Percentiles rank a stretch among this genome's conserved stretches.
phyloP scores from a whole-genome alignment of 2,888 invertebrate species.

The Ophion slaviceki region DNA sequence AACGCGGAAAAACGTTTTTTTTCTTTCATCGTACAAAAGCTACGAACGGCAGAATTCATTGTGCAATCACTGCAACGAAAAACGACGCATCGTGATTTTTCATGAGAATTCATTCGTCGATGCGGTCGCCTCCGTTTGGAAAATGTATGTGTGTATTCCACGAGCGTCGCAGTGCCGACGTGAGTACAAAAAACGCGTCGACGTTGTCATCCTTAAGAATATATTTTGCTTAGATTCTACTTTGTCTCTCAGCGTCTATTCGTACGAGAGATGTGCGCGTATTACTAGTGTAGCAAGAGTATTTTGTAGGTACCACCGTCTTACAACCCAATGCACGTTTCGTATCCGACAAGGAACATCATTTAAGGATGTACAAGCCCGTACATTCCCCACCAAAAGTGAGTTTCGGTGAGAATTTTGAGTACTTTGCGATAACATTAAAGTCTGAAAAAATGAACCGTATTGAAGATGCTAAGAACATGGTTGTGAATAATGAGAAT shows the following conservation, averaged over 20 bases:
- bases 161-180: conserved; percentile 26
- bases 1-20: background rate
- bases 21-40: conserved; percentile 8
- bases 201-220: conserved; percentile 22
- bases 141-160: background rate
- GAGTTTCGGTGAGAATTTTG: too few relatives aligned
- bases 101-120: conserved; percentile 1
- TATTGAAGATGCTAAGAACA: too few relatives aligned
- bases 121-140: background rate
- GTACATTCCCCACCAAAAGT: too few relatives aligned
- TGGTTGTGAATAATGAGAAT: too few relatives aligned
- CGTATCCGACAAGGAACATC: background rate
- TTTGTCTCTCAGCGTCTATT: background rate
- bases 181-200: conserved; percentile 24
- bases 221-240: conserved; percentile 23
- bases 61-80: background rate
- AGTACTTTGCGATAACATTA: too few relatives aligned
- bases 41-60: background rate
- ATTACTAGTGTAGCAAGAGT: conserved; percentile 33
- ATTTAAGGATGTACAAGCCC: too few relatives aligned
- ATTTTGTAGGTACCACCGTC: conserved; percentile 30
- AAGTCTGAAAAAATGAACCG: too few relatives aligned
- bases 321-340: conserved; percentile 25
- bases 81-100: conserved; percentile 14
- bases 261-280: background rate